Conservation (phyloP, 2,888 invertebrate species). For the Galerucella calmariensis region DNA sequence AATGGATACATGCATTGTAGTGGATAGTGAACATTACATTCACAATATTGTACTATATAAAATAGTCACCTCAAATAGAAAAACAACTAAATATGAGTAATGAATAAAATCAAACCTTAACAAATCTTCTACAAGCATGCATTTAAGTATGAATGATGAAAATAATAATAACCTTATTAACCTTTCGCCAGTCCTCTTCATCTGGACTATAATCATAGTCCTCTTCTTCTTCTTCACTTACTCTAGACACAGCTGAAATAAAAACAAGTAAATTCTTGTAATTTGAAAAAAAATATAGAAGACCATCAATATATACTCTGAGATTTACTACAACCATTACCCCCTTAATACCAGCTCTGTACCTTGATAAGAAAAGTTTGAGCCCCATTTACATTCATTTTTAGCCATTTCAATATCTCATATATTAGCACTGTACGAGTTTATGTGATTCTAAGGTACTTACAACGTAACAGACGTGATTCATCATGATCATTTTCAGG, state of each 20-base stretch:
- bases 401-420: too few species aligned
- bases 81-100: background rate
- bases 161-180: slow-evolving; percentile 60
- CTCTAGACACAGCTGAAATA: slow-evolving; percentile 73
- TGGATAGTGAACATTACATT: slow-evolving; percentile 3
- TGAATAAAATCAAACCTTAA: background rate
- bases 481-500: slow-evolving; percentile 63
- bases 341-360: too few species aligned
- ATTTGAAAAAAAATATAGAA: too few species aligned
- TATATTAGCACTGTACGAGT: background rate
- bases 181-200: slow-evolving; percentile 89
- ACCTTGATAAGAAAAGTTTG: too few species aligned
- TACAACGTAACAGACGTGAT: slow-evolving; percentile 68
- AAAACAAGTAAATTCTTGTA: slow-evolving; percentile 22
- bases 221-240: slow-evolving; percentile 84
- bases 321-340: too few species aligned
- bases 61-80: background rate
- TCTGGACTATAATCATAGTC: slow-evolving; percentile 82
- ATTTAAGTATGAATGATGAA: slow-evolving; percentile 26
- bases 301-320: too few species aligned
- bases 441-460: slow-evolving; percentile 36
- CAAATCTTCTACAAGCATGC: slow-evolving; percentile 5
- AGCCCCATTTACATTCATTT: too few species aligned
- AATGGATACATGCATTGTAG: background rate
- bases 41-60: background rate